These are phyloP conservation scores for Sebastolobus alascanus DNA, from an alignment of 2,797 vertebrate species.

Conservation along the genomic window DNA sequence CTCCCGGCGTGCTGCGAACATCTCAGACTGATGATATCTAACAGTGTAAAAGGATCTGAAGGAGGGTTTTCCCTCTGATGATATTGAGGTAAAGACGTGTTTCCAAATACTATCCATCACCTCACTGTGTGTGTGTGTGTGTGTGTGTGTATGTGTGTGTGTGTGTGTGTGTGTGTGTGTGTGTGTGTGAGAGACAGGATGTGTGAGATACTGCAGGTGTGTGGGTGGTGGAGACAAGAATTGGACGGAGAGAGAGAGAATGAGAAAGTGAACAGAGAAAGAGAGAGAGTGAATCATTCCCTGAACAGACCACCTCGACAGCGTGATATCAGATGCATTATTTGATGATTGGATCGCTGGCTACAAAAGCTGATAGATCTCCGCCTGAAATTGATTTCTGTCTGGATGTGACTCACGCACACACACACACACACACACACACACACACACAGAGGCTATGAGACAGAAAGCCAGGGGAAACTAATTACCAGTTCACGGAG, in stretches of 20 bases:
- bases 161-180: slow-evolving; percentile 10
- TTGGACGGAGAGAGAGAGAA: slow-evolving; percentile 46
- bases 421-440: slow-evolving; percentile 25
- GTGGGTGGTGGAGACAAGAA: slow-evolving; percentile 63
- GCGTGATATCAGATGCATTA: slow-evolving; percentile 83
- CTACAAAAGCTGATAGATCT: slow-evolving; percentile 82
- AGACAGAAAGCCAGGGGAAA: slow-evolving; percentile 75
- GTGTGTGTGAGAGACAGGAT: slow-evolving; percentile 34
- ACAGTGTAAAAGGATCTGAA: slow-evolving; percentile 55
- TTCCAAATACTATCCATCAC: slow-evolving; percentile 73
- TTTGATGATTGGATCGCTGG: slow-evolving; percentile 82
- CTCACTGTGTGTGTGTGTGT: slow-evolving; percentile 1
- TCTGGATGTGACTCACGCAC: slow-evolving; percentile 72
- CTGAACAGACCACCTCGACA: slow-evolving; percentile 79
- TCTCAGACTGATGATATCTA: slow-evolving; percentile 55
- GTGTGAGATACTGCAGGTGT: slow-evolving; percentile 62
- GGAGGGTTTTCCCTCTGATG: slow-evolving; percentile 52
- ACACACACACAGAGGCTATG: slow-evolving; percentile 41
- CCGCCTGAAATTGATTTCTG: slow-evolving; percentile 82
- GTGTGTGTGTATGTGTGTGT: slow-evolving; percentile 14
- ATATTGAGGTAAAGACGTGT: slow-evolving; percentile 62
- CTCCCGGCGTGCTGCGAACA: slow-evolving; percentile 43
- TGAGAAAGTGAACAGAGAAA: slow-evolving; percentile 43
- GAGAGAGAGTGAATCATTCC: slow-evolving; percentile 78
- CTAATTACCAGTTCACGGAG: slow-evolving; percentile 81